These are phyloP conservation scores for Montipora capricornis DNA, from an alignment of 64 coral and sea anemone genomes.

Conservation along the genomic window DNA sequence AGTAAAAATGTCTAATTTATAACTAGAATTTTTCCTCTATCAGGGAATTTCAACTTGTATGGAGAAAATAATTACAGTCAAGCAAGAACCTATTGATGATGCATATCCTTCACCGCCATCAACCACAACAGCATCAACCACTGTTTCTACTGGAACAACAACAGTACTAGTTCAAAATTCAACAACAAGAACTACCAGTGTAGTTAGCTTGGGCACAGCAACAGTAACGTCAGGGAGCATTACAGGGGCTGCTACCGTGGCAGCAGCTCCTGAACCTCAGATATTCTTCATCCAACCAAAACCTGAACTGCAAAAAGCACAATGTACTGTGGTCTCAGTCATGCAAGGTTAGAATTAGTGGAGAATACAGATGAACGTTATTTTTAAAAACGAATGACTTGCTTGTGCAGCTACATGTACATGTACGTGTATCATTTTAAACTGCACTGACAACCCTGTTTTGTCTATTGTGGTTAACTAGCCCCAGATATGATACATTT, in stretches of 20 bases:
- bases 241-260: neutral
- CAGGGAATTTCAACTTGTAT: conserved; percentile 73
- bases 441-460: too few species aligned
- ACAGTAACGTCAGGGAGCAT: neutral
- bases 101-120: conserved; percentile 33
- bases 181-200: neutral
- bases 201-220: neutral
- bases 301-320: conserved; percentile 32
- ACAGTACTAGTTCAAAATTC: conserved; percentile 13
- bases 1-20: too few species aligned
- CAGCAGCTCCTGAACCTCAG: conserved; percentile 3
- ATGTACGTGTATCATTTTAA: too few species aligned
- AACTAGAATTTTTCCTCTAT: neutral
- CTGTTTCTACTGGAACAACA: conserved; percentile 20
- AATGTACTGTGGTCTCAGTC: conserved; percentile 7
- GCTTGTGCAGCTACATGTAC: too few species aligned
- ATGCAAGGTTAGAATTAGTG: neutral
- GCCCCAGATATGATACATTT: too few species aligned
- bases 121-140: conserved; percentile 35
- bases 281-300: conserved; percentile 62
- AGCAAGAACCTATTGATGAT: conserved; percentile 96
- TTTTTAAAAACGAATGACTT: too few species aligned
- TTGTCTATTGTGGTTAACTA: too few species aligned
- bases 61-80: conserved; percentile 99
- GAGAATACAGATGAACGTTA: too few species aligned